Evolutionary conservation across 2,113 vertebrate genomes (phyloP).

Genomic region (Capricornis sumatraensis): DNA sequence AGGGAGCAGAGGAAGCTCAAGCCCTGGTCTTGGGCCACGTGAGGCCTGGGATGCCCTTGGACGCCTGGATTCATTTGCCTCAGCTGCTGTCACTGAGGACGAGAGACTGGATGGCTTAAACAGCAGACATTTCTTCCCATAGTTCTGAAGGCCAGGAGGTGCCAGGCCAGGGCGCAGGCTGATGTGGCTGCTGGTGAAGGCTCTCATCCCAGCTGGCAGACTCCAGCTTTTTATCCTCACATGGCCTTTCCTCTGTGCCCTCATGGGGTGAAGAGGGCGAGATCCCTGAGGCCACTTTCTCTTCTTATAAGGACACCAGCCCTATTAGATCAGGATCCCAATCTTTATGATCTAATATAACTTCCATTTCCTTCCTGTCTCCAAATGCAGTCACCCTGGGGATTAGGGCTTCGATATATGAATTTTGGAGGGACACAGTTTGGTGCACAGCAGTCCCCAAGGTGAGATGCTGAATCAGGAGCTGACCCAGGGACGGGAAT

Average conservation of each 20-base stretch:
- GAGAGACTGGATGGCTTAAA: not conserved
- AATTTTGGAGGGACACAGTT: not conserved
- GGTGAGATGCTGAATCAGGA: not conserved
- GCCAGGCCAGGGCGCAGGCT: not conserved
- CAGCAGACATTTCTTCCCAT: not conserved
- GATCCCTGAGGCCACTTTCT: not conserved
- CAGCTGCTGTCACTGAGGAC: not conserved
- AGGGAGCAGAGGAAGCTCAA: not conserved
- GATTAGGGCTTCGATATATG: not conserved
- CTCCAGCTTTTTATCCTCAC: not conserved
- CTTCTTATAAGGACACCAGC: not conserved
- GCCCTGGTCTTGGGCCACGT: not conserved
- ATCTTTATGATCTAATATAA: not conserved
- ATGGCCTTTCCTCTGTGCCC: not conserved
- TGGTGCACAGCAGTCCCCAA: not conserved
- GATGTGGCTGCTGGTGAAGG: not conserved
- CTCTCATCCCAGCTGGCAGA: not conserved
- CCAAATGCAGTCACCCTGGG: not conserved
- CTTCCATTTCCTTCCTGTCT: not conserved
- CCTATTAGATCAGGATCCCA: not conserved
- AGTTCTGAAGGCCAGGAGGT: not conserved
- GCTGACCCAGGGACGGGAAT: not conserved
- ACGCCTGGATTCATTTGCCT: not conserved
- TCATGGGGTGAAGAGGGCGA: not conserved
- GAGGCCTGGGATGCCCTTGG: not conserved